Base-by-base conservation (phyloP, 2,113 vertebrate species). In the Zapornia atra region DNA sequence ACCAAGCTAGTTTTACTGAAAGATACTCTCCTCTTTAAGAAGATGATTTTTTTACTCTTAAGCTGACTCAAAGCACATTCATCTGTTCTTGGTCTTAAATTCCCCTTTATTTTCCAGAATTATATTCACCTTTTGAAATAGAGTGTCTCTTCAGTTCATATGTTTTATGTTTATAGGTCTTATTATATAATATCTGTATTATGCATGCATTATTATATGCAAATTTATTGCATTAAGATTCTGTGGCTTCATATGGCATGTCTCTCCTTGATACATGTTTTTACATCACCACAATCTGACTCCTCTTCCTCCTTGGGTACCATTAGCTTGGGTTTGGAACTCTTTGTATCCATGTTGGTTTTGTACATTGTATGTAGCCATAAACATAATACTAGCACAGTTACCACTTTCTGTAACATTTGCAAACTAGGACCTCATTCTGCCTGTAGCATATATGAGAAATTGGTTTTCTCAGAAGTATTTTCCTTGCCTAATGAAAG, bases 311-410 rank as follows among this genome's bases (percentile, higher is more conserved):
- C 5, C 51, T 89, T 71, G 40, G 3, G 4, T 75, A 24, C 40
- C 56, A 75, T 15, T 36, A n/a, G 12, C 28, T 69, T 82, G 50
- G 3, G 5, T 79, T 79, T 86, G 25, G 6, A 56, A 3, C 3
- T 6, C 4, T 53, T 48, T 36, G 9, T 33, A 31, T 18, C 4
- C 2, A n/a, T n/a, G 3, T 36, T 46, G 2, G 3, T 65, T 75
- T 22, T 15, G 1, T 31, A 18, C 48, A 38, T 42, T 63, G 14
- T 12, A 42, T 0, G 0, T 46, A 26, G 48, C 15, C 40, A 33
- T 28, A 53, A 53, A 71, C 16, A 12, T 12, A 53, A 51, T 11
- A 10, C 4, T 25, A 42, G 3, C 10, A 51, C 4, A 36, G 22
- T 51, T 42, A 31, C 19, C 4, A 28, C 48, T 83, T 83, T 63